These are phyloP conservation scores for Cydia splendana DNA, from an alignment of 1,140 invertebrate genomes.

Conservation along the genomic window DNA sequence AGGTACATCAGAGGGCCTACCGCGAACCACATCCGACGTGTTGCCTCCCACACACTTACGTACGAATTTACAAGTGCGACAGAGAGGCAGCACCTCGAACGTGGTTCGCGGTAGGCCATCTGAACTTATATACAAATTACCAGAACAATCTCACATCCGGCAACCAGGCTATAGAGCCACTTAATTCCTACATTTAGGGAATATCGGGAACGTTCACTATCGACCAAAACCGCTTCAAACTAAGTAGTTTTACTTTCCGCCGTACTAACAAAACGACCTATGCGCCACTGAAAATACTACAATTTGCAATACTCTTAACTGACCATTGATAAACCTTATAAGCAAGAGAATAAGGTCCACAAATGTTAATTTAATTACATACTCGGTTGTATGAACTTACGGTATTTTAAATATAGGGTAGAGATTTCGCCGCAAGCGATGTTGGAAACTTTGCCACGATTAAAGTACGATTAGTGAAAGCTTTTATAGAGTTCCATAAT, in stretches of 20 bases:
- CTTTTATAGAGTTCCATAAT: background rate
- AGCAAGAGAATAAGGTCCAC: background rate
- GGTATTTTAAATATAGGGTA: background rate
- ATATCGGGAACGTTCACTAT: background rate
- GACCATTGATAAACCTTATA: background rate
- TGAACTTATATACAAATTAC: background rate
- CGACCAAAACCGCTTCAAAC: background rate
- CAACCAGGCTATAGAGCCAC: background rate
- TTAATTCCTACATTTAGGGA: background rate
- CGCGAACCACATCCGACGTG: too few species aligned
- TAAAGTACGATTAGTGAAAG: conserved; percentile 8
- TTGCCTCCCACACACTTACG: too few species aligned
- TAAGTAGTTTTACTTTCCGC: background rate
- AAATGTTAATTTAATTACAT: background rate
- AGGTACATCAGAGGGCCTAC: too few species aligned
- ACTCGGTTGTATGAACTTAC: background rate
- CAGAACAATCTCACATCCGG: background rate
- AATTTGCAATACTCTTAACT: background rate
- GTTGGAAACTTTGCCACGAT: background rate
- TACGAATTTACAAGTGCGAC: too few species aligned
- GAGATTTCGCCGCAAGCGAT: background rate
- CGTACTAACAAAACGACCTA: background rate
- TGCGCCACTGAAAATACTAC: background rate
- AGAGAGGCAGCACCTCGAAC: too few species aligned
- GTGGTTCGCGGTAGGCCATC: background rate